Percentiles rank a stretch among this genome's conserved stretches.
These are phyloP conservation scores for Heliconius hewitsoni DNA, from an alignment of 1,140 invertebrate species.

Conservation along the genomic window DNA sequence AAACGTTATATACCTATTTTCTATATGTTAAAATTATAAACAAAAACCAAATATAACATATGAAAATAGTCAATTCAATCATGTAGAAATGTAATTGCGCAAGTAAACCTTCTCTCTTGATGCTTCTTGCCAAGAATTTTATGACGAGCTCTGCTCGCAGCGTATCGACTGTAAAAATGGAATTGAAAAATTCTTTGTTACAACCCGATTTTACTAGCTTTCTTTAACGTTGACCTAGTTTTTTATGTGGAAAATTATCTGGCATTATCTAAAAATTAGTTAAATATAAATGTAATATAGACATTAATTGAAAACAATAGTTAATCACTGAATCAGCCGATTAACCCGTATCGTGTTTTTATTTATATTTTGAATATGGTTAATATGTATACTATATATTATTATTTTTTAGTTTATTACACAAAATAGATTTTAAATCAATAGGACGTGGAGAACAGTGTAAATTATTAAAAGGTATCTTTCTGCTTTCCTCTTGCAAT, in stretches of 20 bases:
- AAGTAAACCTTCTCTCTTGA: constrained; percentile 16
- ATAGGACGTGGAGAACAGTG: too few relatives aligned
- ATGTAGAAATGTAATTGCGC: constrained; percentile 19
- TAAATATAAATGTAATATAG: background rate
- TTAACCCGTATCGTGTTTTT: too few relatives aligned
- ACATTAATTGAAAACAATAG: background rate
- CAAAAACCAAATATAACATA: background rate
- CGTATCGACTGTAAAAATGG: constrained; percentile 31
- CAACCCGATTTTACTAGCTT: constrained; percentile 23
- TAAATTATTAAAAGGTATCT: too few relatives aligned
- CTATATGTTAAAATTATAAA: too few relatives aligned
- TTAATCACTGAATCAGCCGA: background rate
- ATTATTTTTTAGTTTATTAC: too few relatives aligned
- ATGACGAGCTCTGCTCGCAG: constrained; percentile 24
- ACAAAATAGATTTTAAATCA: too few relatives aligned
- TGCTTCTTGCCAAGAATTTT: constrained; percentile 24
- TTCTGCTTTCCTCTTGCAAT: too few relatives aligned
- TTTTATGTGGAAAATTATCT: constrained; percentile 13
- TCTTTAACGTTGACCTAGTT: constrained; percentile 26
- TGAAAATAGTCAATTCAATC: background rate
- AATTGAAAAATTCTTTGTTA: constrained; percentile 27
- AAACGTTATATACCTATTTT: too few relatives aligned
- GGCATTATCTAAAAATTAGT: background rate
- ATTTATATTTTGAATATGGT: too few relatives aligned
- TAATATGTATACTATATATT: too few relatives aligned